Evolutionary conservation across 2,113 vertebrate genomes (phyloP).

Genomic region (Malurus cyaneus): DNA sequence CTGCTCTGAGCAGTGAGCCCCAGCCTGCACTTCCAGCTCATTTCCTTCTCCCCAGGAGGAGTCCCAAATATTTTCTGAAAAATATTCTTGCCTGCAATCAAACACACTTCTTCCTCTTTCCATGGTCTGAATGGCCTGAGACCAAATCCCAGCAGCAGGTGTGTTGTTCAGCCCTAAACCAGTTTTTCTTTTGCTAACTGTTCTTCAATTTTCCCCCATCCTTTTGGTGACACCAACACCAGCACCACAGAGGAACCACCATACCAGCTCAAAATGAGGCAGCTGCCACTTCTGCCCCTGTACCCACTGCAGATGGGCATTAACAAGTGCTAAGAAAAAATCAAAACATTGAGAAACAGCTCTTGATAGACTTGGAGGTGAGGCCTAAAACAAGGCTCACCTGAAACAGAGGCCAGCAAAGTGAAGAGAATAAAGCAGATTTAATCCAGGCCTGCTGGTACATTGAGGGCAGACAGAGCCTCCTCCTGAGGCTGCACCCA

Average conservation of each 20-base stretch:
- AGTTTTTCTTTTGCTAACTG: neutral
- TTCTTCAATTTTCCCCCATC: neutral
- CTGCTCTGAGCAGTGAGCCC: neutral
- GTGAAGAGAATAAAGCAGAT: too few relatives aligned
- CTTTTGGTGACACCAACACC: neutral
- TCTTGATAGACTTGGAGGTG: neutral
- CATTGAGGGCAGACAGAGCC: too few relatives aligned
- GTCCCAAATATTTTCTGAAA: neutral
- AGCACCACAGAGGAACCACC: accelerated
- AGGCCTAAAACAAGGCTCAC: too few relatives aligned
- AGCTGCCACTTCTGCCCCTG: neutral
- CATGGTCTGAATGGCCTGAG: neutral
- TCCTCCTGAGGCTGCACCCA: too few relatives aligned
- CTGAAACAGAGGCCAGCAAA: too few relatives aligned
- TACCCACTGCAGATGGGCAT: neutral
- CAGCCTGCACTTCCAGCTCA: neutral
- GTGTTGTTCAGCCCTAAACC: neutral
- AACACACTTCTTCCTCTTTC: neutral
- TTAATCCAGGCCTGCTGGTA: too few relatives aligned
- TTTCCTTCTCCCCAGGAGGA: neutral
- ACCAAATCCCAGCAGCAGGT: neutral
- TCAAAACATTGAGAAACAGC: neutral
- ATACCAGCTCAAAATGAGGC: neutral
- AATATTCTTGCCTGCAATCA: neutral
- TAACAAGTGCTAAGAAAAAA: neutral